Evolutionary conservation across 1,140 invertebrate species (phyloP).

Genomic region (Orchesella cincta): DNA sequence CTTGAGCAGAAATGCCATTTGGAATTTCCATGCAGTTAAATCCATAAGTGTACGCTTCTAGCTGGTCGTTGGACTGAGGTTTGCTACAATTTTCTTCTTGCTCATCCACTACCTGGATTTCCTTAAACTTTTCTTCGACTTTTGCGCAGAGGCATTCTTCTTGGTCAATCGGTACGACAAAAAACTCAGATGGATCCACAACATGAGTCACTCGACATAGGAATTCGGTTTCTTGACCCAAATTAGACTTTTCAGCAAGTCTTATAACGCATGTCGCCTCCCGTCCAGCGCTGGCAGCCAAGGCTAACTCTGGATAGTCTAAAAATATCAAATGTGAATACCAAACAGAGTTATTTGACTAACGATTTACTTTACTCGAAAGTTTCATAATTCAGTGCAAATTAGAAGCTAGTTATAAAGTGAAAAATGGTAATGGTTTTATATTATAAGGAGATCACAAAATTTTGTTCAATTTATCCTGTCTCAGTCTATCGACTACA

Average conservation of each 20-base stretch:
- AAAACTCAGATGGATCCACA: background rate
- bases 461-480: background rate
- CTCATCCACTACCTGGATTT: too few relatives aligned
- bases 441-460: background rate
- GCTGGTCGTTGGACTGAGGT: background rate
- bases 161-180: background rate
- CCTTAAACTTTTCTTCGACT: background rate
- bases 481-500: background rate
- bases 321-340: background rate
- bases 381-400: background rate
- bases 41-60: background rate
- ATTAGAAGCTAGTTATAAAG: too few relatives aligned
- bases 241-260: background rate
- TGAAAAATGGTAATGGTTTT: background rate
- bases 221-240: background rate
- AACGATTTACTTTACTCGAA: background rate
- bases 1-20: background rate
- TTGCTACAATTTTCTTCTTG: too few relatives aligned
- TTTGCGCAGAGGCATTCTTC: background rate
- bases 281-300: background rate
- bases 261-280: background rate
- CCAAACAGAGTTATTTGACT: background rate
- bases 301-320: background rate
- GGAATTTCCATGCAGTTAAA: background rate
- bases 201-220: background rate